phyloP scores from a whole-genome alignment of 2,797 vertebrate genomes.

The Setipinna tenuifilis region DNA sequence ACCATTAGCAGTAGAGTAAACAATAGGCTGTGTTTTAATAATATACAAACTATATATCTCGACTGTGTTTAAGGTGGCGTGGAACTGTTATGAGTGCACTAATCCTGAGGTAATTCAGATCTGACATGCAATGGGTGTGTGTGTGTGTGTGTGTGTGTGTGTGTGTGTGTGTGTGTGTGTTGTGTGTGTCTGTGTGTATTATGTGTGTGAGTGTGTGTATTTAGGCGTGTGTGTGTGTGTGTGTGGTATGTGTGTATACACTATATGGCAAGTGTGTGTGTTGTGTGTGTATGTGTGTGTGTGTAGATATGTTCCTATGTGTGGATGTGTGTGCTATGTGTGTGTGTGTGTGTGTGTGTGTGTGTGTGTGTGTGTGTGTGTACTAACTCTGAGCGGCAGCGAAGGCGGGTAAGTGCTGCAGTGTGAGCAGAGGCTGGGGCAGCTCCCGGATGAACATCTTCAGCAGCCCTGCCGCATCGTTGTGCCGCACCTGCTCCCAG shows the following conservation, averaged over 20 bases:
- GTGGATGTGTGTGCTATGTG: not conserved
- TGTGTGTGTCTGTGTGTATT: not conserved
- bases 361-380: conserved; percentile 11
- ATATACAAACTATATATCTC: too few relatives aligned
- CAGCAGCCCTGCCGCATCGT: conserved; percentile 89
- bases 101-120: too few relatives aligned
- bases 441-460: conserved; percentile 96
- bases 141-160: not conserved
- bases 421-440: conserved; percentile 87
- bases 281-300: too few relatives aligned
- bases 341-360: conserved; percentile 25
- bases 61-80: too few relatives aligned
- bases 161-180: not conserved
- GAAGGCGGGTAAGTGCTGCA: conserved; percentile 89
- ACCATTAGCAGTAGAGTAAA: not conserved
- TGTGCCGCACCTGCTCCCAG: conserved; percentile 90
- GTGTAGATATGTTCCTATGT: too few relatives aligned
- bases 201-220: not conserved
- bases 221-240: not conserved
- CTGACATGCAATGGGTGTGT: not conserved
- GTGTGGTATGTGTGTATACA: not conserved
- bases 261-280: too few relatives aligned
- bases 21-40: not conserved
- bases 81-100: too few relatives aligned
- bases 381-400: conserved; percentile 84